These are phyloP conservation scores for Ploceus nigricollis DNA, from an alignment of 2,113 vertebrate species.

Conservation along the genomic window DNA sequence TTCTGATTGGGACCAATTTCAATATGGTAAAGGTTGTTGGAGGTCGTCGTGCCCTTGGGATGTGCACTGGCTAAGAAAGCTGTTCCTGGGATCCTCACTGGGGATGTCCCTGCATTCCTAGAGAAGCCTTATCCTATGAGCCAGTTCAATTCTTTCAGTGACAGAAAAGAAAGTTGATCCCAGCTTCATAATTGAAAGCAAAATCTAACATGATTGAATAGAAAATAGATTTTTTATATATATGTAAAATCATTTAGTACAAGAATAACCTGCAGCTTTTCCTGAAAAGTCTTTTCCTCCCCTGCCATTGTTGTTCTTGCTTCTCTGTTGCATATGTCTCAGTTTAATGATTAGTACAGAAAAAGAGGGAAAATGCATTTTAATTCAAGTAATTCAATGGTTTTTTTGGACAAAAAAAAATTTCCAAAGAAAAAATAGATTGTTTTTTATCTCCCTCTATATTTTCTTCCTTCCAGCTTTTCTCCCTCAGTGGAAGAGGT, in stretches of 20 bases:
- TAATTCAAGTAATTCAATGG: background rate
- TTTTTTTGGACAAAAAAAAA: background rate
- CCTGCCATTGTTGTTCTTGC: background rate
- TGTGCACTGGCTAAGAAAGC: background rate
- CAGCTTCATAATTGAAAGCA: background rate
- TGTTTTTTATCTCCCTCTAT: background rate
- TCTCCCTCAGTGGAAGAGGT: background rate
- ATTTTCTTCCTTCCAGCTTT: background rate
- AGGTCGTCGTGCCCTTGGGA: background rate
- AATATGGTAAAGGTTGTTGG: background rate
- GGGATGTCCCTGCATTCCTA: background rate
- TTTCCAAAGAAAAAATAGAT: background rate
- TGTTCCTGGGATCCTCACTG: background rate
- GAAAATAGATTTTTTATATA: background rate
- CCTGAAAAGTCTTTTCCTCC: background rate
- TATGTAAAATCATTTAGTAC: background rate
- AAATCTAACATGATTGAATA: background rate
- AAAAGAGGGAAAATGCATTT: background rate
- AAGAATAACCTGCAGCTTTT: background rate
- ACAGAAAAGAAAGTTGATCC: background rate
- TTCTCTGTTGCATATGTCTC: background rate
- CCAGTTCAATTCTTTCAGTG: background rate
- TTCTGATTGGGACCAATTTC: background rate
- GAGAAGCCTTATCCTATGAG: background rate
- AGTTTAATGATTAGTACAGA: background rate